Evolutionary conservation across 2,797 vertebrate genomes (phyloP), one percentile per base, ranked within the genome.

Genomic region (Pipistrellus pipistrellus): DNA sequence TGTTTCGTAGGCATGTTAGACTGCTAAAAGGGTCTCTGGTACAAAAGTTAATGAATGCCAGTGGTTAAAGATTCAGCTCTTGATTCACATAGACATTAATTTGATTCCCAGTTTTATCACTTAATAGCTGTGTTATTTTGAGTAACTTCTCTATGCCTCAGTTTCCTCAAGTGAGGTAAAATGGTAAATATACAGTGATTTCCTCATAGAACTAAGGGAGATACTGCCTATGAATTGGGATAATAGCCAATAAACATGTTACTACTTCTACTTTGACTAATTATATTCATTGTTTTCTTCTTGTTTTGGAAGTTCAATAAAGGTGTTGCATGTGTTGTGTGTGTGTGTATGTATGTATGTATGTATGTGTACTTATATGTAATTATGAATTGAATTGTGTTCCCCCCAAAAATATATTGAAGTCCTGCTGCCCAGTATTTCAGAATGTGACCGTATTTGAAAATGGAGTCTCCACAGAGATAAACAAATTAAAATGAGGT

Each of bases 241-340:
- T 32, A 41, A 68, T 46, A 62, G 35, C 59, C 20, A 71, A 32
- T 41, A 62, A 53, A 32, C 20, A 27, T 6, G 44, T 85, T 68
- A 25, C 20, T 41, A 53, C 0, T 84, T 7, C 30, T 27, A 38
- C 1, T 18, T 71, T 3, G 27, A 75, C 38, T 32, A n/a, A 48
- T 51, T 15, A 11, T 30, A 68, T 32, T 86, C 27, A 18, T 14
- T 41, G 8, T 23, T 87, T 55, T 68, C 14, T 48, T 93, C 3
- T 75, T 93, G 59, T 32, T 92, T 21, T 15, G n/a, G 91, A 92
- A 41, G 35, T 38, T 88, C 46, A 95, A 9, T 71, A 83, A 77
- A 92, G 2, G 1, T 53, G 11, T 72, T 77, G 38, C 14, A 4
- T 64, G 44, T 77, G 12, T 77, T 53, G 9, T 20, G 17, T 62